Base-by-base conservation (phyloP, 2,888 invertebrate species). In the Anaspis maculata region DNA sequence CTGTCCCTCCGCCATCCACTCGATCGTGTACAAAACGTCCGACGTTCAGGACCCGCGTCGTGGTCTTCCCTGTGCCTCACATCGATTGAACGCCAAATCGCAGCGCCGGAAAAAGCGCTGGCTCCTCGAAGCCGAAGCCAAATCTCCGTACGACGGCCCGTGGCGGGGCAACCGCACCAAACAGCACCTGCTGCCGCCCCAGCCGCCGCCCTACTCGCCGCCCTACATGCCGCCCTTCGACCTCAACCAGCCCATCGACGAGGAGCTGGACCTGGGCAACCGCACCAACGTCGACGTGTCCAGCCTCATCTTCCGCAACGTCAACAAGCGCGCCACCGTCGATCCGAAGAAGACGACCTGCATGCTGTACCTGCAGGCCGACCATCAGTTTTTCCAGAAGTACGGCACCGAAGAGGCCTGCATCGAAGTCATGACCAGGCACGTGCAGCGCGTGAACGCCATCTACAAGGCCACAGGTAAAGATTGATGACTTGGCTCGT, bases 301-400 rank as follows among this genome's bases (percentile, higher is more conserved):
- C 4, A 74, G 73, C 31, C 45, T 62, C 27, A 71, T 74, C 41
- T 71, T 73, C 16, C 64, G 76, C 28, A 76, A 76, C 52, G 74
- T 77, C 13, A 76, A 74, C 52, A 79, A 77, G 56, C 68, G 80
- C 42, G 81, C 80, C 4, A 79, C 79, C 2, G 75, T 85, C 25
- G 86, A 86, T 64, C 87, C 88, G 14, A 78, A 81, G 50, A 92
- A 92, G 64, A 91, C 88, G 22, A 92, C 94, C 0, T 96, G 96
- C 59, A 86, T 92, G 76, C 73, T 96, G 35, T 95, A 92, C 64
- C 72, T 98, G 54, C 94, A 96, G 67, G 95, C 97, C 3, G 90
- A 91, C 68, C 95, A 96, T 66, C 83, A 92, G 67, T 90, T 98
- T 67, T 97, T 86, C 68, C 83, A 91, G 59, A 83, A 91, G 67